These are phyloP conservation scores for Natrix natrix DNA, from an alignment of 2,797 vertebrate species.

Conservation along the genomic window DNA sequence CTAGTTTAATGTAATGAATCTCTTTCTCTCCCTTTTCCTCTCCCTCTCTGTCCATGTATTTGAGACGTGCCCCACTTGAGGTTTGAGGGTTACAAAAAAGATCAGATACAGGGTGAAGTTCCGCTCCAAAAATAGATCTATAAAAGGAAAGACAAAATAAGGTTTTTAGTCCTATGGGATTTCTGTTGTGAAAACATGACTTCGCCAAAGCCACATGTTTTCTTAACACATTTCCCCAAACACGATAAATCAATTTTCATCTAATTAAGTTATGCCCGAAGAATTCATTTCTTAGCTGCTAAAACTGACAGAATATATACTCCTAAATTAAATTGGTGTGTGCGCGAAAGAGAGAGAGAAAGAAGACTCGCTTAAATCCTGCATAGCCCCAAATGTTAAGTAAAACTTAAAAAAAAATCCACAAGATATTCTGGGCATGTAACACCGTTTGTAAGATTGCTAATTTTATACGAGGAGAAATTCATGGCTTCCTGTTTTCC, in stretches of 20 bases:
- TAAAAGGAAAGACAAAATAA: not conserved
- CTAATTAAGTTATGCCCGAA: slow-evolving; percentile 62
- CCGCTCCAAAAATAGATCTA: not conserved
- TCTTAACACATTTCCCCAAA: slow-evolving; percentile 63
- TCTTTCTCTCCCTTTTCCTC: not conserved
- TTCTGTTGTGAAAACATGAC: slow-evolving; percentile 20
- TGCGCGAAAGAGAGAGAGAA: slow-evolving; percentile 19
- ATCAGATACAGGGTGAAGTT: not conserved
- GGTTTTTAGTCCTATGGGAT: not conserved
- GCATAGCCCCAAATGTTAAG: slow-evolving; percentile 38
- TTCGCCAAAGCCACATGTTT: slow-evolving; percentile 50
- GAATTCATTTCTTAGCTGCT: slow-evolving; percentile 64
- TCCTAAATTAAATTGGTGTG: not conserved
- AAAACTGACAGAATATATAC: slow-evolving; percentile 6
- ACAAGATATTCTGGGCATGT: slow-evolving; percentile 52
- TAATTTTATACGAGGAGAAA: not conserved
- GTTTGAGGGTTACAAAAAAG: not conserved
- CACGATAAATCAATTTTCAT: slow-evolving; percentile 68
- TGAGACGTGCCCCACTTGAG: not conserved
- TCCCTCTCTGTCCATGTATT: not conserved
- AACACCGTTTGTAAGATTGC: slow-evolving; percentile 6
- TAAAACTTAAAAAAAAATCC: slow-evolving; percentile 39
- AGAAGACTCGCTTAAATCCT: slow-evolving; percentile 60
- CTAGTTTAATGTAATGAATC: not conserved
- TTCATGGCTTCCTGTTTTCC: not conserved